phyloP scores from a whole-genome alignment of 2,797 vertebrate genomes.

The Syngnathus acus region DNA sequence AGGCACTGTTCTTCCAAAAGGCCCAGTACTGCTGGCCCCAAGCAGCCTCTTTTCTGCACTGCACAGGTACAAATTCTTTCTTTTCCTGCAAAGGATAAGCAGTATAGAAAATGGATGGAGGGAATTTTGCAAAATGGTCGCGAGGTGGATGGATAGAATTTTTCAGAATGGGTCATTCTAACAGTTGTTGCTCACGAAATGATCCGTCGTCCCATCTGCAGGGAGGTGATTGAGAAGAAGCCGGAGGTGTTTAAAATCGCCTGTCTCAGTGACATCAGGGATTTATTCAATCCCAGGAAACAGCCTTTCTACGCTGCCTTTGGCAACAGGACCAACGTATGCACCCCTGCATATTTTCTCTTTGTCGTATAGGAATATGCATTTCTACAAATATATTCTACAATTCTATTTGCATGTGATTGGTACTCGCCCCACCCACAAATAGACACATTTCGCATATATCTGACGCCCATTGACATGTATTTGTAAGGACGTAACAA shows the following conservation, averaged over 20 bases:
- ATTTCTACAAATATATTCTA: too few species aligned
- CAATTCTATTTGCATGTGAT: too few species aligned
- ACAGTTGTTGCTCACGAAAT: background rate
- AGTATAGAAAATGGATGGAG: background rate
- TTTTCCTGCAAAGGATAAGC: background rate
- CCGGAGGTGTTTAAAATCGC: conserved; percentile 91
- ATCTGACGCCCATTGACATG: too few species aligned
- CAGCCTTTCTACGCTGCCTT: conserved; percentile 89
- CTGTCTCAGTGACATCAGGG: conserved; percentile 84
- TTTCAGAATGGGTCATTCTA: background rate
- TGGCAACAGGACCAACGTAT: conserved; percentile 88
- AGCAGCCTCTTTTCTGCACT: conserved; percentile 93
- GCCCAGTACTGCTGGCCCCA: conserved; percentile 87
- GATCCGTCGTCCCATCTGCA: conserved; percentile 44
- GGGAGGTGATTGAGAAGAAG: conserved; percentile 94
- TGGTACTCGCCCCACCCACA: too few species aligned
- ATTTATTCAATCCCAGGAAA: conserved; percentile 72
- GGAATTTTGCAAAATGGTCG: too few species aligned
- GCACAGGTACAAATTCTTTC: conserved; percentile 73
- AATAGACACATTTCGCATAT: too few species aligned
- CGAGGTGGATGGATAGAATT: background rate
- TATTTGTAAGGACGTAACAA: too few species aligned
- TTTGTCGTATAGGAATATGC: background rate
- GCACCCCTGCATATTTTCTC: background rate
- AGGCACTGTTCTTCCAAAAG: conserved; percentile 84